Base-by-base conservation (phyloP, 2,797 vertebrate species). In the Arrhamphus sclerolepis region DNA sequence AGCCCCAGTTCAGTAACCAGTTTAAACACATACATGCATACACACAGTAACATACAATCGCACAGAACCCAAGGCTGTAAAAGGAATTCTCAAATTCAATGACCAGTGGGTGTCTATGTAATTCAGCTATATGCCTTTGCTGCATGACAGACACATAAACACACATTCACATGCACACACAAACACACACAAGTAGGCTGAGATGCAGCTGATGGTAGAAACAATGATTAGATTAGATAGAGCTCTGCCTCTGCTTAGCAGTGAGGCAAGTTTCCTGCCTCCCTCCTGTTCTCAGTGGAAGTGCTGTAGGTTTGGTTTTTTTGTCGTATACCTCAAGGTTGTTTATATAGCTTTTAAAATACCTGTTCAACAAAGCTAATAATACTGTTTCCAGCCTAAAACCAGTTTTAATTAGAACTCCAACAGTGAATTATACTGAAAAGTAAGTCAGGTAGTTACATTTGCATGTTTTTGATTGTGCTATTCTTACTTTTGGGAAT, bases 201-300 rank as follows among this genome's bases (percentile, higher is more conserved):
- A 87, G 83, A 89, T 88, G 82, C 78, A 82, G 79, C 87, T 90
- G 90, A 91, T 89, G 73, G 87, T 82, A 62, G 75, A 89, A 89
- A 77, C 82, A 76, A 87, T 89, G 88, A 92, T 92, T 91, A 81
- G 89, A 93, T 92, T 90, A 91, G 82, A 77, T 82, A 40, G 80
- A 85, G 84, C 83, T 80, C 82, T 87, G 85, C 70, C 77, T 84
- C 69, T 86, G 75, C 63, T 86, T 70, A 73, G 71, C 72, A 77
- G 72, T 59, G 62, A 55, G 75, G 59, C 70, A 51, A 47, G 39
- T 69, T 71, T 66, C 50, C 44, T 56, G 66, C 58, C 47, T 56
- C 62, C 70, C 57, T 43, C 61, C 41, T 59, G 60, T 70, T 78
- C 67, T 75, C 64, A 19, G 55, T 70, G 48, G 48, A 51, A 74